Percentiles rank a stretch among this genome's conserved stretches.
These are phyloP conservation scores for Drosophila histrio DNA, from an alignment of 2,888 invertebrate genomes.

Conservation along the genomic window DNA sequence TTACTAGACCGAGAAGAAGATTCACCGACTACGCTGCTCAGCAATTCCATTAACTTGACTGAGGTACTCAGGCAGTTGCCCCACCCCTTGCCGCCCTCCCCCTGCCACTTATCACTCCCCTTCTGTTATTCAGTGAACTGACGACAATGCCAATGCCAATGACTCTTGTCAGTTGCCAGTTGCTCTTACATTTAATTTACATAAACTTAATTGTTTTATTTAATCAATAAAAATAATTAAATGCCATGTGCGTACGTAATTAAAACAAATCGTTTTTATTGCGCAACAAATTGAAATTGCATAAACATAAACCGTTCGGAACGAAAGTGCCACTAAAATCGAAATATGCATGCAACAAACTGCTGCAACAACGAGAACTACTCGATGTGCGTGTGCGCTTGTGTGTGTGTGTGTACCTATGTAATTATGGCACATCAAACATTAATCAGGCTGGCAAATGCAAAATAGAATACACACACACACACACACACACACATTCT, in stretches of 20 bases:
- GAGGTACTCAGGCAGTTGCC: slow-evolving; percentile 30
- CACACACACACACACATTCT: slow-evolving; percentile 15
- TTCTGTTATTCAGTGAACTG: slow-evolving; percentile 7
- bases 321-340: slow-evolving; percentile 26
- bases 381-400: slow-evolving; percentile 8
- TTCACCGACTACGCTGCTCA: slow-evolving; percentile 51
- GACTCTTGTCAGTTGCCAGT: slow-evolving; percentile 25
- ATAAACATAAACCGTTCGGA: slow-evolving; percentile 60
- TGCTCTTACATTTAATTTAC: slow-evolving; percentile 65
- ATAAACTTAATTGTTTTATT: slow-evolving; percentile 81
- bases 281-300: slow-evolving; percentile 74
- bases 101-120: background rate
- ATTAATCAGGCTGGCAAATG: slow-evolving; percentile 74
- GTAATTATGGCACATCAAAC: slow-evolving; percentile 76
- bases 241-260: slow-evolving; percentile 80
- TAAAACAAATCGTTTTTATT: slow-evolving; percentile 79
- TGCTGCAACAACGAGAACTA: background rate
- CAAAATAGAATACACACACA: slow-evolving; percentile 27
- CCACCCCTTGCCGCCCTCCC: background rate
- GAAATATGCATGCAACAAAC: slow-evolving; percentile 60
- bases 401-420: slow-evolving; percentile 46
- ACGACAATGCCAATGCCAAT: slow-evolving; percentile 43
- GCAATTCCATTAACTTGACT: slow-evolving; percentile 77
- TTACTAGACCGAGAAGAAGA: slow-evolving; percentile 44
- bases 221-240: slow-evolving; percentile 81